Percentiles rank a stretch among this genome's conserved stretches.
These are phyloP conservation scores for Gymnothorax javanicus DNA, from an alignment of 2,797 vertebrate species.

Conservation along the genomic window DNA sequence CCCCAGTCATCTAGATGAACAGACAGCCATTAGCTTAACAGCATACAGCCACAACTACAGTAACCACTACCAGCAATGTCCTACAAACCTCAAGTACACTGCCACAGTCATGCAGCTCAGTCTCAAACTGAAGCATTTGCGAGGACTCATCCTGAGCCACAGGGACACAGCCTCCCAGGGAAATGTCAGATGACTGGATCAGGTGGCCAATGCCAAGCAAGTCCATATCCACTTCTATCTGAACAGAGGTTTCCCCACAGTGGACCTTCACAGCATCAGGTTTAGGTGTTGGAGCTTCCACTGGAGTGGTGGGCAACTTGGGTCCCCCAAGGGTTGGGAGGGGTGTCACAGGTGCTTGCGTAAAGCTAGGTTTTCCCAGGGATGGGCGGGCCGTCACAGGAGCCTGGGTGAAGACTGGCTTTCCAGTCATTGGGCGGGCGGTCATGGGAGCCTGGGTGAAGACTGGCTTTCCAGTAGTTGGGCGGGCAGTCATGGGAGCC, in stretches of 20 bases:
- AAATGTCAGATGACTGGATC: conserved; percentile 30
- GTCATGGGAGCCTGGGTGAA: neutral
- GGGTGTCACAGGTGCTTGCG: too few relatives aligned
- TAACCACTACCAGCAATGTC: too few relatives aligned
- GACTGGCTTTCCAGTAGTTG: neutral
- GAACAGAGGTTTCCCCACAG: conserved; percentile 23
- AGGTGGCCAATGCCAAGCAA: conserved; percentile 34
- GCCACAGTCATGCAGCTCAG: conserved; percentile 32
- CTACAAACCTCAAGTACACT: conserved; percentile 21
- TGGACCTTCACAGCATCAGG: conserved; percentile 20
- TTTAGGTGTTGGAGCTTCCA: neutral
- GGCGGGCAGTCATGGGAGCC: neutral
- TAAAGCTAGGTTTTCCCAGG: neutral
- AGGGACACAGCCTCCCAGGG: conserved; percentile 34
- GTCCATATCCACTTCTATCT: conserved; percentile 30
- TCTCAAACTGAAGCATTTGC: neutral
- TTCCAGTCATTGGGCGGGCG: neutral
- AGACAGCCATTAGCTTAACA: neutral
- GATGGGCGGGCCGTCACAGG: neutral
- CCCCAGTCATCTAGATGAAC: neutral
- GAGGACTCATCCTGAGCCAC: neutral
- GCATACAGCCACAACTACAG: neutral
- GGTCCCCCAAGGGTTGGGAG: neutral
- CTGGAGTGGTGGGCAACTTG: neutral
- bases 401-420: neutral